Percentiles rank a stretch among this genome's conserved stretches.
These are phyloP conservation scores for Vanessa tameamea DNA, from an alignment of 1,140 invertebrate genomes.

Conservation along the genomic window DNA sequence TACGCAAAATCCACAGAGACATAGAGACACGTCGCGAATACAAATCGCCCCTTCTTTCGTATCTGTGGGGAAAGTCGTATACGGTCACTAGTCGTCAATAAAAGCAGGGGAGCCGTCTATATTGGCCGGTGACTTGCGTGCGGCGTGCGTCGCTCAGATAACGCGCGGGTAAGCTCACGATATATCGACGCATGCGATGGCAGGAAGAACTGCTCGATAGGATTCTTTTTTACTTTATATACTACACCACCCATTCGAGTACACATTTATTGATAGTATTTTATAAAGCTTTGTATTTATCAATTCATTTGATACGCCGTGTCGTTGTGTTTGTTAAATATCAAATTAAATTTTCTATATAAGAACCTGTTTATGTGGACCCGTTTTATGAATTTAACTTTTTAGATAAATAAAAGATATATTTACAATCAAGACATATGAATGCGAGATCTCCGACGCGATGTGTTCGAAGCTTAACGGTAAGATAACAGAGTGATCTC, in stretches of 20 bases:
- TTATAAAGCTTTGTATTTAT: neutral
- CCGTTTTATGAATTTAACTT: too few species aligned
- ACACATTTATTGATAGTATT: neutral
- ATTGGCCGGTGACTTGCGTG: neutral
- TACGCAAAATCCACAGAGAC: conserved; percentile 3
- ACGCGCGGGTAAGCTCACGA: conserved; percentile 1
- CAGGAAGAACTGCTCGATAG: neutral
- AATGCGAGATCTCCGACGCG: neutral
- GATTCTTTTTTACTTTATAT: neutral
- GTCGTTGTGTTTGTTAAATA: too few species aligned
- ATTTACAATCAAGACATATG: neutral
- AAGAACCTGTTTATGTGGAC: too few species aligned
- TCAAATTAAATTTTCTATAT: too few species aligned
- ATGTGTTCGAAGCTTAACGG: neutral
- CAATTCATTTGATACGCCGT: too few species aligned
- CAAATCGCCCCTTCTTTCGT: conserved; percentile 1
- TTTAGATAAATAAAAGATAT: too few species aligned
- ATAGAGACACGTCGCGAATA: neutral
- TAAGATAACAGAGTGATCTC: conserved; percentile 18
- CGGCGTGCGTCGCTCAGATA: conserved; percentile 9
- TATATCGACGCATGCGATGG: neutral
- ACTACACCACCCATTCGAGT: neutral
- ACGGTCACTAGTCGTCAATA: conserved; percentile 11
- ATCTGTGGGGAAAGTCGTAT: neutral
- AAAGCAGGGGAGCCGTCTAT: neutral